Evolutionary conservation across 2,113 vertebrate species (phyloP), one percentile per base, ranked within the genome.

Genomic region (Fregata magnificens): DNA sequence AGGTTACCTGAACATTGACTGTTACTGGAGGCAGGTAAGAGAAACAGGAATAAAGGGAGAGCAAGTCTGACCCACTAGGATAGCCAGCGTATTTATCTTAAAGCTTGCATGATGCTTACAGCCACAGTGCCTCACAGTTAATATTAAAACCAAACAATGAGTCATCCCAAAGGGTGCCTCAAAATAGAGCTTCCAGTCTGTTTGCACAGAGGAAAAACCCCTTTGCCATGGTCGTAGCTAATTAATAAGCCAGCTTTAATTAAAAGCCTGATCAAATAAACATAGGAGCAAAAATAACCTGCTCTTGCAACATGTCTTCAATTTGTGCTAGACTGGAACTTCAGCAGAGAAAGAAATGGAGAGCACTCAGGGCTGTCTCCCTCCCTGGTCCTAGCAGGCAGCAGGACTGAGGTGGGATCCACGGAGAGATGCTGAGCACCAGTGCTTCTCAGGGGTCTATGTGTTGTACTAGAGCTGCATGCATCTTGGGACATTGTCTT

Each of bases 211-310:
- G 52, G 28, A 36, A 82, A 88, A 96, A 19, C 1, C 40, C 66
- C 79, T 88, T 34, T 62, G 83, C 72, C 45, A 5, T 13, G 32
- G 49, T 40, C 9, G 4, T 34, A 70, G 55, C 59, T 92, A 59
- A 96, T 97, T 90, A 93, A 90, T n/a, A 31, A 92, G 45, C 28
- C 70, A 13, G 73, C n/a, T 94, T 94, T 85, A 95, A 97, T 94
- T 79, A 76, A 93, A 82, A 82, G 13, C 73, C 61, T 40, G 34
- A 65, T 52, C 66, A 72, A 72, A 88, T 15, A 80, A 82, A 67
- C 45, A n/a, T 0, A 38, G 81, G 61, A 83, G 44, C 10, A 66
- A 71, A 58, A 90, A 56, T 14, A 59, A 29, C 15, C 32, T 9
- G 1, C 15, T 65, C 9, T 38, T 26, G 45, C 45, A 40, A 42